These are phyloP conservation scores for Platysternon megacephalum DNA, from an alignment of 2,113 vertebrate species.

Conservation along the genomic window DNA sequence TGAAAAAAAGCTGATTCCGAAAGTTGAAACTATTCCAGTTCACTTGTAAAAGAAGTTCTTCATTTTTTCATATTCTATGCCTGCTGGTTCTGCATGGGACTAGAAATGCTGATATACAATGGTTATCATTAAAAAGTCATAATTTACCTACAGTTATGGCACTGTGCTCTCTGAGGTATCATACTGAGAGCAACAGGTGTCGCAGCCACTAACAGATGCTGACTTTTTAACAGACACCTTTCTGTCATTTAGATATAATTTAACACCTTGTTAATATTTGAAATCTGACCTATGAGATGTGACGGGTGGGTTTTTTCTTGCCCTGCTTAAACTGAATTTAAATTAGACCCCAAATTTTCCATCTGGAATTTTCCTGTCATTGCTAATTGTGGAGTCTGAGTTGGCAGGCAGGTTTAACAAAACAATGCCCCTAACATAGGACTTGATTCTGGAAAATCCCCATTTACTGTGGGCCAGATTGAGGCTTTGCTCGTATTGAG, in stretches of 20 bases:
- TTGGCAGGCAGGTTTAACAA: not conserved
- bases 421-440: not conserved
- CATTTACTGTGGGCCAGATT: not conserved
- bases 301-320: fast-evolving
- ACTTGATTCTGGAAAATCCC: not conserved
- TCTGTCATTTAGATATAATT: not conserved
- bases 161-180: not conserved
- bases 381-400: not conserved
- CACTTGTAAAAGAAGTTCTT: not conserved
- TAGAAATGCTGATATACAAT: not conserved
- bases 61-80: not conserved
- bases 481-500: not conserved
- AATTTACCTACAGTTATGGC: not conserved
- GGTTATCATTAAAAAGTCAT: not conserved
- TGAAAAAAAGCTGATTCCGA: not conserved
- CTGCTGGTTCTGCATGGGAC: not conserved
- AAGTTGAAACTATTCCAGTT: not conserved
- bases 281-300: not conserved
- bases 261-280: not conserved
- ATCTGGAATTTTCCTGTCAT: not conserved
- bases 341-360: not conserved
- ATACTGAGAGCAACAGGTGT: not conserved
- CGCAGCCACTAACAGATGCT: not conserved
- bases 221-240: not conserved
- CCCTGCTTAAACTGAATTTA: not conserved